Evolutionary conservation across 2,888 invertebrate species (phyloP), one percentile per base, ranked within the genome.

Genomic region (Campoletis raptor): DNA sequence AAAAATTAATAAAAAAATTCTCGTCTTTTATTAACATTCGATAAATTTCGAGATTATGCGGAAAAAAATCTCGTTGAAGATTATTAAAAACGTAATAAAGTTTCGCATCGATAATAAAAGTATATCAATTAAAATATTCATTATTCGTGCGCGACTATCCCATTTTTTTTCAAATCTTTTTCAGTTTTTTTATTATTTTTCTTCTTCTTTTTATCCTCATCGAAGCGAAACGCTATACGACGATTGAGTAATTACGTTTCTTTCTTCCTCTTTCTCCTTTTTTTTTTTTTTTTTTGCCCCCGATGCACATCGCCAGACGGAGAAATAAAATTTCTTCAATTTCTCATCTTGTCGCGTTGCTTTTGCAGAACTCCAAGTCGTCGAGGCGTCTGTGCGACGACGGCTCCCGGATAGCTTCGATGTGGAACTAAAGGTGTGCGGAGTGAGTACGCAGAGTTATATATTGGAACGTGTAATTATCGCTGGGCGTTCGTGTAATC

Each of bases 401-500:
- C 57, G 37, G 37, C 6, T 66, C 9, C 18, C 37, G 37, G 24
- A 66, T 30, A 45, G 70, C 45, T 70, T 70, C 70, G 24, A 18
- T 42, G 24, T 70, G 54, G 69, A 74, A 54, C 8, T 42, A 37
- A 76, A 45, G 61, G 52, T 45, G 45, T 70, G 45, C 40, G 36
- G 30, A 66, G 36, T 57, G 77, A 24, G 36, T 15, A 45, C 30
- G 70, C 24, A 24, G 30, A 42, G 40, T 37, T 61, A 76, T 74
- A 57, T 57, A 74, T 74, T 21, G 18, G 48, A 69, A 79, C 79
- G 83, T 85, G 70, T 85, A 85, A 85, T 85, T 85, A 85, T 85
- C 77, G 81, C 73, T 67, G 69, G 67, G 82, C 70, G 69, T 80
- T 85, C 79, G 82, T 80, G 83, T 80, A 85, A 85, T 85, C 85